Percentiles rank a stretch among this genome's conserved stretches.
These are phyloP conservation scores for Epinotia brunnichana DNA, from an alignment of 2,888 invertebrate species.

Conservation along the genomic window DNA sequence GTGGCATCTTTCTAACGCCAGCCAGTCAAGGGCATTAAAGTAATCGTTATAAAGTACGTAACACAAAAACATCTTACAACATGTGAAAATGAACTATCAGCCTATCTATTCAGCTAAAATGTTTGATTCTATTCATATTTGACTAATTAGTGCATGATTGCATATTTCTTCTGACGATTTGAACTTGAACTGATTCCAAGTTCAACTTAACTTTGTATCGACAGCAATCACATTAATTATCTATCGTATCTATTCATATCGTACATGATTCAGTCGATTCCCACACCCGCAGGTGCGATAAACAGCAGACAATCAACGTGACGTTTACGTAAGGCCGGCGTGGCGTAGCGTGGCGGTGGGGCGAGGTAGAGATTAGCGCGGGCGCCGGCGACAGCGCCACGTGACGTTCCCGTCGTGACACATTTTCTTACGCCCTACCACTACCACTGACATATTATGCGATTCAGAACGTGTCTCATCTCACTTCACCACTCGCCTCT, in stretches of 20 bases:
- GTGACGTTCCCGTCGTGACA: neutral
- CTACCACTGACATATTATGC: neutral
- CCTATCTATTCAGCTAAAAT: too few relatives aligned
- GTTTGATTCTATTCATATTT: too few relatives aligned
- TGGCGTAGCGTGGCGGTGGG: neutral
- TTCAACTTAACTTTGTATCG: too few relatives aligned
- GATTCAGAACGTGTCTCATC: neutral
- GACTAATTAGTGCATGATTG: too few relatives aligned
- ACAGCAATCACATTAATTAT: neutral
- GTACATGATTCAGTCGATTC: neutral
- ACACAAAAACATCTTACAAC: too few relatives aligned
- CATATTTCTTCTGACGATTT: too few relatives aligned
- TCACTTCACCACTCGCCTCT: neutral
- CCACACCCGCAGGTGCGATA: neutral
- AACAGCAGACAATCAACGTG: neutral
- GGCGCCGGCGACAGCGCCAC: neutral
- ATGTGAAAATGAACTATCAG: too few relatives aligned
- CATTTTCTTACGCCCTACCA: slow-evolving; percentile 5
- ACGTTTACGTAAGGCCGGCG: slow-evolving; percentile 3
- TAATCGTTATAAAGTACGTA: too few relatives aligned
- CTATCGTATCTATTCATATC: neutral
- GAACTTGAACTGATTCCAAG: too few relatives aligned
- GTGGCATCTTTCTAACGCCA: too few relatives aligned
- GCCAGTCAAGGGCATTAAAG: too few relatives aligned
- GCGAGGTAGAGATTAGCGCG: neutral